phyloP scores from a whole-genome alignment of 2,888 invertebrate genomes.

The Proisotoma minuta region DNA sequence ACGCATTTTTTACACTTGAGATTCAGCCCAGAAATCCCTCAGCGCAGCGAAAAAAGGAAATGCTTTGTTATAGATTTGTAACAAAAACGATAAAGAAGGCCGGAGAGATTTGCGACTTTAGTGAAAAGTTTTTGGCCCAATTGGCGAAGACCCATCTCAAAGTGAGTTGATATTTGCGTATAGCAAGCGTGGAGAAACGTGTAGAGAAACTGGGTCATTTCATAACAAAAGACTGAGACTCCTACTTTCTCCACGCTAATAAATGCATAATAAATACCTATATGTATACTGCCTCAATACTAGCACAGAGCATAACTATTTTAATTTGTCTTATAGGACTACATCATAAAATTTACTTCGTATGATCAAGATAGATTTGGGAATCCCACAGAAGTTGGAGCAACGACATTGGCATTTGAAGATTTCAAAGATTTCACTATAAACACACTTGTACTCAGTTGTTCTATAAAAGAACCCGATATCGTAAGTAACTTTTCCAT shows the following conservation, averaged over 20 bases:
- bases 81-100: slow-evolving; percentile 45
- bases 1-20: slow-evolving; percentile 44
- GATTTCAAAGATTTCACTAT: slow-evolving; percentile 52
- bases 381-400: slow-evolving; percentile 54
- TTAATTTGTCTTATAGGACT: slow-evolving; percentile 50
- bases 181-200: too few relatives aligned
- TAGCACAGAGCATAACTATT: background rate
- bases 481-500: too few relatives aligned
- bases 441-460: slow-evolving; percentile 51
- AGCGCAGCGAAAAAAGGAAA: slow-evolving; percentile 34
- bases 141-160: slow-evolving; percentile 44
- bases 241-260: too few relatives aligned
- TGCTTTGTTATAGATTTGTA: slow-evolving; percentile 45
- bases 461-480: slow-evolving; percentile 52
- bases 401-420: slow-evolving; percentile 52
- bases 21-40: slow-evolving; percentile 42
- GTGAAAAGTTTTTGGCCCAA: slow-evolving; percentile 45
- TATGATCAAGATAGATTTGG: slow-evolving; percentile 55
- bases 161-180: too few relatives aligned
- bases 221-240: too few relatives aligned
- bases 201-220: too few relatives aligned
- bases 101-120: slow-evolving; percentile 43
- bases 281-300: background rate
- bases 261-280: too few relatives aligned
- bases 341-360: slow-evolving; percentile 52